These are phyloP conservation scores for Diploptera punctata DNA, from an alignment of 2,888 invertebrate genomes.

Conservation along the genomic window DNA sequence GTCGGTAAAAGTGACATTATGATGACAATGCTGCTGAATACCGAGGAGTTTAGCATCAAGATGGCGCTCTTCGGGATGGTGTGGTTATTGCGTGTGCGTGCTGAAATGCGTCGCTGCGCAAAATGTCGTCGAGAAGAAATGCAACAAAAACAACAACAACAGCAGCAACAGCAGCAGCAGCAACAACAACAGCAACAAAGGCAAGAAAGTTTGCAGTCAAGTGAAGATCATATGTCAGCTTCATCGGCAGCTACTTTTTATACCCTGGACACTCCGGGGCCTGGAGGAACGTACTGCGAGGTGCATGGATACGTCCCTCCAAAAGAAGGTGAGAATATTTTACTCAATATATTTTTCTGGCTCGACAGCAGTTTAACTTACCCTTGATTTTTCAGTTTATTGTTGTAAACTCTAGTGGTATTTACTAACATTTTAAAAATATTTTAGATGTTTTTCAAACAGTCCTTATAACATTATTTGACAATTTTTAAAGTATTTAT, in stretches of 20 bases:
- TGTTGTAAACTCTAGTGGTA: no score
- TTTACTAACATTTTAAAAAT: no score
- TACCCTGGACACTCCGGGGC: slow-evolving; percentile 59
- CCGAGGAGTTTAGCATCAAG: slow-evolving; percentile 52
- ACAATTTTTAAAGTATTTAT: no score
- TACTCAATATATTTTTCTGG: no score
- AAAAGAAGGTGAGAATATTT: slow-evolving; percentile 65
- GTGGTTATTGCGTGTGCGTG: slow-evolving; percentile 82
- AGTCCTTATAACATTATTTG: no score
- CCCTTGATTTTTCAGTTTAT: no score
- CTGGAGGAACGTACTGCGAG: slow-evolving; percentile 62
- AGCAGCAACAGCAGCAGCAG: slow-evolving; percentile 45
- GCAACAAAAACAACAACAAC: slow-evolving; percentile 51
- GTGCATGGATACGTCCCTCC: slow-evolving; percentile 64
- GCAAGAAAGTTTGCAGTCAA: slow-evolving; percentile 27
- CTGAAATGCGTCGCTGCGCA: slow-evolving; percentile 77
- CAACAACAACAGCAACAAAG: slow-evolving; percentile 34
- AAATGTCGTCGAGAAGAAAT: slow-evolving; percentile 67
- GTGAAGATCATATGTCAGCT: slow-evolving; percentile 38
- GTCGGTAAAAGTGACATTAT: slow-evolving; percentile 5
- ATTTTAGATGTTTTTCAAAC: no score
- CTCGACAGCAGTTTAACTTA: no score
- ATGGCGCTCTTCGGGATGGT: slow-evolving; percentile 89
- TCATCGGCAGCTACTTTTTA: slow-evolving; percentile 58
- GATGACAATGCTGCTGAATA: slow-evolving; percentile 17